A percentile compares a stretch with the other conserved stretches of the same genome.
These are phyloP conservation scores for Dolichopus griseipennis DNA, from an alignment of 2,888 invertebrate genomes.

Conservation along the genomic window DNA sequence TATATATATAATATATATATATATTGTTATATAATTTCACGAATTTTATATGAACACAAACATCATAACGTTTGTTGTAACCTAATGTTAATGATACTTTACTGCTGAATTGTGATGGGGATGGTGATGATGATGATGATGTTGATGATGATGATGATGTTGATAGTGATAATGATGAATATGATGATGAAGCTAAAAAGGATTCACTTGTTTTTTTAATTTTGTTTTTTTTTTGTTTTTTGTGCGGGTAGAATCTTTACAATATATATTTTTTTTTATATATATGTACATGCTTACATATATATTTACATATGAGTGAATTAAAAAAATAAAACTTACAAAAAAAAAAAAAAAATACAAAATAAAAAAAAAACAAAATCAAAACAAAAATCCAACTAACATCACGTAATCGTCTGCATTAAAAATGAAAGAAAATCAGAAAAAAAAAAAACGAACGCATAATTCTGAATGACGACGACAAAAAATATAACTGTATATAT, in stretches of 20 bases:
- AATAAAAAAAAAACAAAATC: neutral
- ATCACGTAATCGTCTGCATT: neutral
- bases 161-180: too few species aligned
- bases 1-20: too few species aligned
- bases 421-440: neutral
- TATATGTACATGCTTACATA: neutral
- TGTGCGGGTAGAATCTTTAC: neutral
- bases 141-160: too few species aligned
- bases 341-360: neutral
- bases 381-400: neutral
- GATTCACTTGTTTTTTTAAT: neutral
- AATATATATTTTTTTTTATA: neutral
- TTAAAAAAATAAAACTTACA: too few species aligned
- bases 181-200: neutral
- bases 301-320: too few species aligned
- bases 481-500: too few species aligned
- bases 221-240: neutral
- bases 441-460: neutral
- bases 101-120: too few species aligned
- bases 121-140: too few species aligned
- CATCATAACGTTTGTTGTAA: neutral
- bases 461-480: conserved; percentile 3
- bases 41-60: too few species aligned
- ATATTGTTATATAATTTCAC: too few species aligned
- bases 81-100: neutral